A percentile compares a stretch with the other conserved stretches of the same genome.
Conservation (phyloP, 1,140 invertebrate genomes). For the Helicorthomorpha holstii region DNA sequence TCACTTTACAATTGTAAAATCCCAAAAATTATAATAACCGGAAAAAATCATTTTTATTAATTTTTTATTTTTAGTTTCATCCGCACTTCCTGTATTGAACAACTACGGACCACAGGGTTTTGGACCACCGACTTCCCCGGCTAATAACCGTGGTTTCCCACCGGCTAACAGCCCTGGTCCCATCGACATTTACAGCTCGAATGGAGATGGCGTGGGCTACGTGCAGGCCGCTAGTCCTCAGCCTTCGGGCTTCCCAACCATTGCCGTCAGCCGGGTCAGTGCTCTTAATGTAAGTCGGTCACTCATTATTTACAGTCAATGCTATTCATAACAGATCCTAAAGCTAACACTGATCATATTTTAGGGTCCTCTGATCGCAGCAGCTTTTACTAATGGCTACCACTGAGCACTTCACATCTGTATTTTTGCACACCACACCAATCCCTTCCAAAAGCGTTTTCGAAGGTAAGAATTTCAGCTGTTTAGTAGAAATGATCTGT, state of each 20-base stretch:
- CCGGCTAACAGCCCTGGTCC: slow-evolving; percentile 62
- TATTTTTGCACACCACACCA: no score
- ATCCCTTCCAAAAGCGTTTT: no score
- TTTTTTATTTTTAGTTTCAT: neutral
- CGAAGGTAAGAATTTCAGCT: no score
- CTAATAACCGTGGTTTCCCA: slow-evolving; percentile 58
- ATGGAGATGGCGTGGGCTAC: slow-evolving; percentile 64
- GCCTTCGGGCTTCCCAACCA: slow-evolving; percentile 66
- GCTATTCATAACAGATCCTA: no score
- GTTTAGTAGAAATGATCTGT: no score
- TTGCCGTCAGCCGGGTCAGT: slow-evolving; percentile 51
- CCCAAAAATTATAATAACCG: neutral
- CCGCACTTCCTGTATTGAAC: slow-evolving; percentile 61
- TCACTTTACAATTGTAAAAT: neutral
- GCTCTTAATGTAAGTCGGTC: neutral
- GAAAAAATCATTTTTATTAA: no score
- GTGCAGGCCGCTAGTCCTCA: slow-evolving; percentile 83
- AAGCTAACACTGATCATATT: no score
- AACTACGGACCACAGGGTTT: slow-evolving; percentile 61
- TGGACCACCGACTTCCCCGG: slow-evolving; percentile 49
- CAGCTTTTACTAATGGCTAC: slow-evolving; percentile 84
- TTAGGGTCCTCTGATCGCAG: slow-evolving; percentile 78
- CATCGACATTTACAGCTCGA: slow-evolving; percentile 75
- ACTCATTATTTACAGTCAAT: no score
- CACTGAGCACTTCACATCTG: no score